Evolutionary conservation across 1,140 invertebrate genomes (phyloP).

Genomic region (Hypsibius dujardini): DNA sequence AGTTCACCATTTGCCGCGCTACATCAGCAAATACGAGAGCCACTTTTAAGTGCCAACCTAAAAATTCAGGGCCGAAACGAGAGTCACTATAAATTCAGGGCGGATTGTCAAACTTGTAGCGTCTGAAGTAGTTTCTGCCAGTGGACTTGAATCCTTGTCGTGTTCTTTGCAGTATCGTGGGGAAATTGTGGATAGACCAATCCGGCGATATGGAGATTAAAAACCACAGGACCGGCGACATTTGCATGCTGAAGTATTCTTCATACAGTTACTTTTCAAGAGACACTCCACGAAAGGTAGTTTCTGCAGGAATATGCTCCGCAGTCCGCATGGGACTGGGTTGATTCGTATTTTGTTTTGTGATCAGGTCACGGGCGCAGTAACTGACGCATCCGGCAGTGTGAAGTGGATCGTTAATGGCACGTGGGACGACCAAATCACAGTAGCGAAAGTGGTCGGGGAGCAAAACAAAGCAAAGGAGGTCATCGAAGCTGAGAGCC

Average conservation of each 20-base stretch:
- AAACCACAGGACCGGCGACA: constrained; percentile 68
- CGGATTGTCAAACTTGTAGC: no score
- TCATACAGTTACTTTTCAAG: constrained; percentile 95
- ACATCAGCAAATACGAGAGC: no score
- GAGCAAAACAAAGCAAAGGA: constrained; percentile 50
- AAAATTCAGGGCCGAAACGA: no score
- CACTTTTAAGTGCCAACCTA: no score
- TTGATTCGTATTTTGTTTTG: no score
- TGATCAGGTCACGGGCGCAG: constrained; percentile 48
- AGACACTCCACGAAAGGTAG: constrained; percentile 74
- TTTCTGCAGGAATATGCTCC: no score
- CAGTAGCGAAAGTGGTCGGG: constrained; percentile 65
- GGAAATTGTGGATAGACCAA: constrained; percentile 97
- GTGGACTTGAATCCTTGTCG: no score
- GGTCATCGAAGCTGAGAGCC: constrained; percentile 71
- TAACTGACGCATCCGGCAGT: constrained; percentile 43
- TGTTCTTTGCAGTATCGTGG: constrained; percentile 66
- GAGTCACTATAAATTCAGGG: no score
- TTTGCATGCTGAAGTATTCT: constrained; percentile 84
- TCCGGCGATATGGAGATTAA: constrained; percentile 95
- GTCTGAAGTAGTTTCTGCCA: no score
- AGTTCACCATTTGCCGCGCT: no score
- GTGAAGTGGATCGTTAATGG: constrained; percentile 66
- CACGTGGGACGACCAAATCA: constrained; percentile 85
- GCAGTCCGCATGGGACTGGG: no score